A percentile compares a stretch with the other conserved stretches of the same genome.
Conservation (phyloP, 2,797 vertebrate species). For the Avahi laniger region DNA sequence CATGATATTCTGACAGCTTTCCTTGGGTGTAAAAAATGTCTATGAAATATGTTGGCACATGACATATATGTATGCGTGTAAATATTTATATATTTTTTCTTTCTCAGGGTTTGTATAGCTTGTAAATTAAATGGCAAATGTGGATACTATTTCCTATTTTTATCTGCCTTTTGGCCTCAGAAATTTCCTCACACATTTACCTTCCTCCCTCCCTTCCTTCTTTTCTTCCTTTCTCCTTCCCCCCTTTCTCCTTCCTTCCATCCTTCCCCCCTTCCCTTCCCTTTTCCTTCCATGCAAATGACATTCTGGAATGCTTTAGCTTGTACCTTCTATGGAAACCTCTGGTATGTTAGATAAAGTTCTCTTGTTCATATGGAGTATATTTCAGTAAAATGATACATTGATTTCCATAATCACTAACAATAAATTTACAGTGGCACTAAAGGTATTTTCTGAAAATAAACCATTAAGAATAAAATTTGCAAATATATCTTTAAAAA, state of each 20-base stretch:
- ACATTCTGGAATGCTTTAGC: neutral
- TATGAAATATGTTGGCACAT: neutral
- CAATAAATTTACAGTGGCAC: neutral
- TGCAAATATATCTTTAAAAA: slow-evolving; percentile 3
- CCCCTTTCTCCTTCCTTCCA: too few species aligned
- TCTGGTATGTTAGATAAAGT: neutral
- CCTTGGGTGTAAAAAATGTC: neutral
- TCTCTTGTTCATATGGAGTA: neutral
- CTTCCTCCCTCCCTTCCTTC: too few species aligned
- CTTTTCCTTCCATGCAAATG: neutral
- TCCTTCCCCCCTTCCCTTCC: too few species aligned
- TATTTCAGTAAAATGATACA: neutral
- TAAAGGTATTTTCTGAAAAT: slow-evolving; percentile 9
- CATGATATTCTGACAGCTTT: slow-evolving; percentile 7
- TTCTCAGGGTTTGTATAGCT: neutral
- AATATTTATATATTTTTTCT: neutral
- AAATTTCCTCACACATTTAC: neutral
- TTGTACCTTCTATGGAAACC: neutral
- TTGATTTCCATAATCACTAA: neutral
- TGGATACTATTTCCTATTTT: slow-evolving; percentile 3
- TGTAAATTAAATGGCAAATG: neutral
- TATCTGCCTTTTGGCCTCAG: neutral
- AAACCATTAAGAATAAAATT: neutral
- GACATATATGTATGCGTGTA: neutral
- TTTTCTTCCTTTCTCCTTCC: too few species aligned